Base-by-base conservation (phyloP, 1,140 invertebrate genomes). In the Parasteatoda tepidariorum region DNA sequence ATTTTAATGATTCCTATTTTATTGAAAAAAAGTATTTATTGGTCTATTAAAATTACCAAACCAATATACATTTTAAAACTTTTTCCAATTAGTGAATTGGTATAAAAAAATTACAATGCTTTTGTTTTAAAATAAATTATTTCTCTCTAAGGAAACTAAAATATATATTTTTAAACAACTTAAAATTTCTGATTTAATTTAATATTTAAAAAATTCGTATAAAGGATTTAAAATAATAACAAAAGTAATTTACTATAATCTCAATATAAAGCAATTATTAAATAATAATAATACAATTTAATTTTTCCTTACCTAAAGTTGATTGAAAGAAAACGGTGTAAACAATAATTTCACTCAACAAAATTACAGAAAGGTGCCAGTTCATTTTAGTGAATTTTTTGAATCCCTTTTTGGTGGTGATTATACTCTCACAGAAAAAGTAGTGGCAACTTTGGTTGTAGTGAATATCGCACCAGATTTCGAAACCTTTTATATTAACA, bases 401-500 rank as follows among this genome's bases (percentile, higher is more conserved):
- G 48, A 38, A 34, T 30, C 24, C 28, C 38, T 18, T 28, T 30
- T 70, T 24, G 30, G 55, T 3, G 15, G 28, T 57, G 30, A n/a
- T 26, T 28, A 76, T 64, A 18, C 34, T 41, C 71, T 54, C 31
- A 34, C 64, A 34, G 26, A 76, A 48, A 54, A 7, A 57, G 15
- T 59, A 64, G 33, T 41, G 62, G n/a, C 7, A 26, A 33, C 28
- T 76, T 76, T 33, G 59, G 57, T 24, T 18, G 13, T 48, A 48
- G 11, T 73, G 68, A 22, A 18, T 28, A 18, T 24, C 34, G 38
- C 24, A n/a, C 30, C 9, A 59, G 57, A 59, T 24, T 5, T 59
- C 24, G 22, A 38, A 15, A 18, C 38, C 71, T 76, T 76, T 76
- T 76, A 76, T 76, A 76, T 31, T 64, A 64, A 18, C n/a, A 9